A percentile compares a stretch with the other conserved stretches of the same genome.
These are phyloP conservation scores for Drosophila rufa DNA, from an alignment of 1,140 invertebrate species.

Conservation along the genomic window DNA sequence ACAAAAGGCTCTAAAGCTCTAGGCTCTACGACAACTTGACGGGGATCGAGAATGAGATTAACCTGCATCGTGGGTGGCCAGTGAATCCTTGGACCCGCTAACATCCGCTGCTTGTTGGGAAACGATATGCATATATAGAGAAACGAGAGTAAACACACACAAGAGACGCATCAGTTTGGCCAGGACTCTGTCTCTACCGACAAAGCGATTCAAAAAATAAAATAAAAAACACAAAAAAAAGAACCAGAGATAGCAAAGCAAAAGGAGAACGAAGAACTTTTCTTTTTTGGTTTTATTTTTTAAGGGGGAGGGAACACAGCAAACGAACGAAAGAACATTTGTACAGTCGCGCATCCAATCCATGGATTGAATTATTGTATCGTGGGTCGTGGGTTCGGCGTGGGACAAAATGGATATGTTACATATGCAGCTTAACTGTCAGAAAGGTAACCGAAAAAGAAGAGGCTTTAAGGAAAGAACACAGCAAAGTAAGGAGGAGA, in stretches of 20 bases:
- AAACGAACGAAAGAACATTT: conserved; percentile 53
- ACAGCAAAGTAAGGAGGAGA: conserved; percentile 6
- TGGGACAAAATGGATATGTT: conserved; percentile 16
- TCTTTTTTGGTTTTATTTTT: no score
- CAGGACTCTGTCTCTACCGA: conserved; percentile 28
- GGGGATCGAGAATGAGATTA: conserved; percentile 44
- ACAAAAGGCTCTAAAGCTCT: conserved; percentile 8
- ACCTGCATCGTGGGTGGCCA: conserved; percentile 92
- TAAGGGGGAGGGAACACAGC: conserved; percentile 23
- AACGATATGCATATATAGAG: conserved; percentile 38
- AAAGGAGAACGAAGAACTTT: conserved; percentile 8
- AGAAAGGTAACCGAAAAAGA: background rate
- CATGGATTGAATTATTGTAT: conserved; percentile 10
- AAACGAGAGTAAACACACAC: conserved; percentile 60
- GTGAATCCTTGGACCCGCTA: conserved; percentile 91
- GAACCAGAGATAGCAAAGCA: conserved; percentile 39
- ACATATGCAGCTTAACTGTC: conserved; percentile 24
- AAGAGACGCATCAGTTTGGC: conserved; percentile 37
- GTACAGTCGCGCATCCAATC: conserved; percentile 37
- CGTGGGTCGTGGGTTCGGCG: background rate
- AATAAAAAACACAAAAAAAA: conserved; percentile 8
- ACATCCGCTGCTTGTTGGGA: conserved; percentile 88
- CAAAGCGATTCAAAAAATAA: conserved; percentile 22
- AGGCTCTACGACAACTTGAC: conserved; percentile 3
- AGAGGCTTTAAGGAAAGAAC: conserved; percentile 9